Conservation (phyloP, 2,113 vertebrate genomes). For the Tricholaema leucomelas region DNA sequence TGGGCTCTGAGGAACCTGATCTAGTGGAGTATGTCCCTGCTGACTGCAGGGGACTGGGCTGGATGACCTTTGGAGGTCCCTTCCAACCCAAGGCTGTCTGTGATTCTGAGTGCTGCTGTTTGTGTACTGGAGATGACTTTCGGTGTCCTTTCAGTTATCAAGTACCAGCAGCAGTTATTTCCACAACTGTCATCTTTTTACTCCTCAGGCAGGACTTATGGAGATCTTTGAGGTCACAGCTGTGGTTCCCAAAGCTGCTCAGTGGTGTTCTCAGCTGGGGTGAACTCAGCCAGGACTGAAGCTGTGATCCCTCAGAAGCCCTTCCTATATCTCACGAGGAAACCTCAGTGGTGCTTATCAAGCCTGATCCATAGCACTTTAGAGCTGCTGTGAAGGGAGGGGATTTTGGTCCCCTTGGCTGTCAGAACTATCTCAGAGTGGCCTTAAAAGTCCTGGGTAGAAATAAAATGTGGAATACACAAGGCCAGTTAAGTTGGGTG, state of each 20-base stretch:
- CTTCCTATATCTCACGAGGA: conserved; percentile 30
- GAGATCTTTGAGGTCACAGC: conserved; percentile 80
- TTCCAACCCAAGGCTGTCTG: neutral
- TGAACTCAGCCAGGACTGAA: conserved; percentile 63
- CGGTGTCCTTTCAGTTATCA: conserved; percentile 64
- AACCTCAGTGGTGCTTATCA: conserved; percentile 18
- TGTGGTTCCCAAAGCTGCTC: conserved; percentile 77
- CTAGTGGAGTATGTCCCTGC: no score
- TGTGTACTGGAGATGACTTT: conserved; percentile 49
- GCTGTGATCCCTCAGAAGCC: conserved; percentile 36
- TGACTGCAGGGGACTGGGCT: no score
- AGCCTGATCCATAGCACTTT: neutral
- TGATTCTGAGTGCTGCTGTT: neutral
- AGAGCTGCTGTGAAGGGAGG: neutral
- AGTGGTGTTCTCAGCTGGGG: conserved; percentile 67
- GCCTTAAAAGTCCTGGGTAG: no score
- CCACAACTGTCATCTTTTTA: conserved; percentile 80
- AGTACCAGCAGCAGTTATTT: conserved; percentile 71
- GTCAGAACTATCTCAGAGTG: neutral
- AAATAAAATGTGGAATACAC: neutral
- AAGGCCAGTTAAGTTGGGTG: neutral
- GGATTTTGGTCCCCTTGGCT: neutral
- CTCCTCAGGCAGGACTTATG: conserved; percentile 84
- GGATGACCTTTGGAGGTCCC: no score
- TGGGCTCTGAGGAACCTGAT: no score